phyloP scores from a whole-genome alignment of 2,113 vertebrate genomes.

The Gallinago jamesoni region DNA sequence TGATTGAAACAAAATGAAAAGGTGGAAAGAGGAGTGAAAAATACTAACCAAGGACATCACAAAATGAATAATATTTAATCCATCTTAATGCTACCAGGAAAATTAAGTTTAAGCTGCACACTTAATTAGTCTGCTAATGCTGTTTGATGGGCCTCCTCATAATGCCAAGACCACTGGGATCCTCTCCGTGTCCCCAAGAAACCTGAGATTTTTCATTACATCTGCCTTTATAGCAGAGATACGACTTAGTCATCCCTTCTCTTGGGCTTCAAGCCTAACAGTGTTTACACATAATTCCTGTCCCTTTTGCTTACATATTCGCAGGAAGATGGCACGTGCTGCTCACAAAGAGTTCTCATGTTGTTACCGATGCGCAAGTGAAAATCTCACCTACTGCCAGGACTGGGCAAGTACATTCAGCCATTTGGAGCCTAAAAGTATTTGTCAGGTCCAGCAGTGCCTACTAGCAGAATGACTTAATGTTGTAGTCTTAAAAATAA shows the following conservation, averaged over 20 bases:
- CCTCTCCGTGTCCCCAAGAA: conserved; percentile 38
- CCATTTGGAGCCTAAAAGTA: background rate
- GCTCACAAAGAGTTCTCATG: background rate
- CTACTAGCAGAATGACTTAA: background rate
- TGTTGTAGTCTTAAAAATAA: background rate
- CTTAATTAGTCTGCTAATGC: conserved; percentile 65
- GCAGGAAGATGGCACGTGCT: background rate
- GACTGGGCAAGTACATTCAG: background rate
- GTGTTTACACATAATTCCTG: conserved; percentile 14
- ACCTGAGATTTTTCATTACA: conserved; percentile 37
- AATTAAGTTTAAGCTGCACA: conserved; percentile 66
- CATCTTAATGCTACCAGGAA: conserved; percentile 42
- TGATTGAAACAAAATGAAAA: conserved; percentile 48
- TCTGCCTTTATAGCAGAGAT: conserved; percentile 7
- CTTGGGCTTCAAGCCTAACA: background rate
- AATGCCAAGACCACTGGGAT: conserved; percentile 48
- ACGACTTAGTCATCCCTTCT: background rate
- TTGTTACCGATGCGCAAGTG: background rate
- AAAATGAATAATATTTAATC: conserved; percentile 58
- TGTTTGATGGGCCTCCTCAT: conserved; percentile 36
- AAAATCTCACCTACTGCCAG: background rate
- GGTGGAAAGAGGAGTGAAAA: conserved; percentile 25
- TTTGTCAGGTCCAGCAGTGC: background rate
- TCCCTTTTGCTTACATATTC: background rate
- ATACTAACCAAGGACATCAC: conserved; percentile 43